Conservation (phyloP, 2,797 vertebrate genomes). For the Remorina albescens region DNA sequence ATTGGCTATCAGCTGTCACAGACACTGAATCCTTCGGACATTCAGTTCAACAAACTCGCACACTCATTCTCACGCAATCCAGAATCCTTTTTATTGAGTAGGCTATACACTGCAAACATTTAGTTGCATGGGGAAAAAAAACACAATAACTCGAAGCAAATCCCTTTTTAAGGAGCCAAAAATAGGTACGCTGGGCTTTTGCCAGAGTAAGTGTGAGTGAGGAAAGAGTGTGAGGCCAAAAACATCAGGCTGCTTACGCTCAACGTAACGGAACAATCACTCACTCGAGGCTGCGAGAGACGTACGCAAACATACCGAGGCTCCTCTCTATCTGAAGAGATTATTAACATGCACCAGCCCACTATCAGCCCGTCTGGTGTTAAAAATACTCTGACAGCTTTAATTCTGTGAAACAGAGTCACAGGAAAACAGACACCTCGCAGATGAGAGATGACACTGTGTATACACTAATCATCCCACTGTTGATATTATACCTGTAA, state of each 20-base stretch:
- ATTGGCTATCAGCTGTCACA: constrained; percentile 16
- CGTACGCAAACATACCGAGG: constrained; percentile 55
- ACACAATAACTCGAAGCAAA: constrained; percentile 50
- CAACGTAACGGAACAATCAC: constrained; percentile 78
- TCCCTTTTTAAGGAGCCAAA: constrained; percentile 63
- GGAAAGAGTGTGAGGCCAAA: constrained; percentile 59
- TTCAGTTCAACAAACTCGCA: constrained; percentile 7
- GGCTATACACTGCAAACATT: constrained; percentile 2
- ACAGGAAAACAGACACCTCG: constrained; percentile 30
- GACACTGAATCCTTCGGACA: neutral
- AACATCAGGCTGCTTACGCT: constrained; percentile 63
- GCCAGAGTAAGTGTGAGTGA: constrained; percentile 57
- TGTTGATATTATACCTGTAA: constrained; percentile 12
- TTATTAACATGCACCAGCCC: constrained; percentile 54
- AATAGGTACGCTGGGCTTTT: constrained; percentile 58
- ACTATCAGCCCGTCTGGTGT: constrained; percentile 65
- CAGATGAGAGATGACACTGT: constrained; percentile 20
- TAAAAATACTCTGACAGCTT: constrained; percentile 69
- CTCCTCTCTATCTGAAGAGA: constrained; percentile 69
- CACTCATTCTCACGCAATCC: constrained; percentile 17
- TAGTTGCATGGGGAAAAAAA: constrained; percentile 55
- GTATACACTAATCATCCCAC: constrained; percentile 11
- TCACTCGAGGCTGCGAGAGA: constrained; percentile 62
- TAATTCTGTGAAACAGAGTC: constrained; percentile 51
- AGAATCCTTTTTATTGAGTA: constrained; percentile 63